A percentile compares a stretch with the other conserved stretches of the same genome.
phyloP scores from a whole-genome alignment of 2,113 vertebrate species.

The Heterotis niloticus region DNA sequence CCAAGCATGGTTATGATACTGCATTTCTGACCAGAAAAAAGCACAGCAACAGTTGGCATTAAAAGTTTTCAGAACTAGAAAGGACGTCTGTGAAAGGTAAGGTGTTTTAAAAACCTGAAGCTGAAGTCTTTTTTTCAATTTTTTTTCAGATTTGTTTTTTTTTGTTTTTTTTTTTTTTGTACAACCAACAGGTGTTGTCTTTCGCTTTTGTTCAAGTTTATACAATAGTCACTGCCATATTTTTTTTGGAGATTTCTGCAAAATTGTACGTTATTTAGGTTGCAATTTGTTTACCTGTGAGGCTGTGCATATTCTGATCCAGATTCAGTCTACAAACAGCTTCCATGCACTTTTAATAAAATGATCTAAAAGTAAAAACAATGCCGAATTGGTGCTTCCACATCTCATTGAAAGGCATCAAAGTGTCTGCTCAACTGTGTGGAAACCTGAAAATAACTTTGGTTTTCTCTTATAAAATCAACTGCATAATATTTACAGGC shows the following conservation, averaged over 20 bases:
- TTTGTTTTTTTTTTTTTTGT: neutral
- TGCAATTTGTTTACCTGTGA: neutral
- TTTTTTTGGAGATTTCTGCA: neutral
- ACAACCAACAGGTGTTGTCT: neutral
- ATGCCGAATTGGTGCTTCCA: too few species aligned
- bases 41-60: constrained; percentile 18
- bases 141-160: neutral
- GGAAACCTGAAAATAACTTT: too few species aligned
- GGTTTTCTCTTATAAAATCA: too few species aligned
- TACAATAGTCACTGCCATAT: neutral
- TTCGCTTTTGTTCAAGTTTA: neutral
- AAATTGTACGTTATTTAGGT: neutral
- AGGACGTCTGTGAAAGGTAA: constrained; percentile 48
- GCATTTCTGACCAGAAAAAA: neutral
- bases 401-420: too few species aligned
- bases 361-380: neutral
- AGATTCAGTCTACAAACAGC: neutral
- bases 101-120: constrained; percentile 11
- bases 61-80: constrained; percentile 33
- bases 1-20: constrained; percentile 9
- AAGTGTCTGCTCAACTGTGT: too few species aligned
- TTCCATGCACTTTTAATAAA: neutral
- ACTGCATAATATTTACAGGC: too few species aligned
- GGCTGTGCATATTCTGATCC: neutral
- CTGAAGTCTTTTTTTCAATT: neutral